A percentile compares a stretch with the other conserved stretches of the same genome.
These are phyloP conservation scores for Melangyna quadrimaculata DNA, from an alignment of 2,888 invertebrate species.

Conservation along the genomic window DNA sequence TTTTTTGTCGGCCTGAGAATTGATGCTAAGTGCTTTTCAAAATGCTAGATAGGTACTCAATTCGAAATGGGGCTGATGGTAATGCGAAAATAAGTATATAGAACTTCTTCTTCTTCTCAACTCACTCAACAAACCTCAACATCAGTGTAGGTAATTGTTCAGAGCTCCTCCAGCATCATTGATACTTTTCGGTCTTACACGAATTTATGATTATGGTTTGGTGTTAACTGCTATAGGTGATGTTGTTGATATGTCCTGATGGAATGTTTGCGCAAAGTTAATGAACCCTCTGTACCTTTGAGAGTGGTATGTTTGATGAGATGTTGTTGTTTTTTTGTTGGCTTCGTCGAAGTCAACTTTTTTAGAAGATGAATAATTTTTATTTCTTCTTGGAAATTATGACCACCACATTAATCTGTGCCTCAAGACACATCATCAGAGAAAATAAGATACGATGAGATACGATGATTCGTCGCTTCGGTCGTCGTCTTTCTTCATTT, in stretches of 20 bases:
- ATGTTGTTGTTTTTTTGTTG: neutral
- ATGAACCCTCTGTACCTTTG: conserved; percentile 21
- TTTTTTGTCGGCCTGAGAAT: neutral
- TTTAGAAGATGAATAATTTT: conserved; percentile 22
- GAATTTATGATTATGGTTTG: conserved; percentile 33
- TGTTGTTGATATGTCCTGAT: conserved; percentile 18
- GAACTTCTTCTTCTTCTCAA: too few relatives aligned
- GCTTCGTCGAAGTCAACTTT: neutral
- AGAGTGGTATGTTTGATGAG: neutral
- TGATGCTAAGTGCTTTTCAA: conserved; percentile 41
- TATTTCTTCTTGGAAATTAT: conserved; percentile 33
- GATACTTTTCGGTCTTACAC: conserved; percentile 2
- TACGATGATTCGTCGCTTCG: neutral
- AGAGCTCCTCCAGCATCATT: neutral
- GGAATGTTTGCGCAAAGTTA: conserved; percentile 37
- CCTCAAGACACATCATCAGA: conserved; percentile 10
- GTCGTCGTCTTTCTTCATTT: neutral
- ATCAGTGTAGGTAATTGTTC: conserved; percentile 5
- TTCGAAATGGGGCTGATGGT: conserved; percentile 4
- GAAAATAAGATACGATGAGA: neutral
- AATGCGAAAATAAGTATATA: conserved; percentile 20
- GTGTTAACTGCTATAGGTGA: conserved; percentile 24
- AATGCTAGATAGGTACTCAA: conserved; percentile 1
- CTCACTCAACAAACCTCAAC: neutral
- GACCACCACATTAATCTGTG: conserved; percentile 34